Percentiles rank a stretch among this genome's conserved stretches.
phyloP scores from a whole-genome alignment of 2,113 vertebrate species.

The Saimiri boliviensis region DNA sequence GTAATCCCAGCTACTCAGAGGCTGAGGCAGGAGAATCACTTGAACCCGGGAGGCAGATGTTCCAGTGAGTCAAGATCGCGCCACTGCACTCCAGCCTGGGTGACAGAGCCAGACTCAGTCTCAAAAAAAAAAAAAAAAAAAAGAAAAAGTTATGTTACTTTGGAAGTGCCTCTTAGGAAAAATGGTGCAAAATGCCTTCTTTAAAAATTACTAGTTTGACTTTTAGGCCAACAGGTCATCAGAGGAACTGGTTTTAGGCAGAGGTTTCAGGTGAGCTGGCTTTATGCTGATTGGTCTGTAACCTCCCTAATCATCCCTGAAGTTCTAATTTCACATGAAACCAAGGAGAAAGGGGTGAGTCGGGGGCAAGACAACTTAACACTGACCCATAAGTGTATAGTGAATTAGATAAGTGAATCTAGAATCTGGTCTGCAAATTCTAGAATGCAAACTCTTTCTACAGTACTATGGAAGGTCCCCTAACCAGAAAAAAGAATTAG shows the following conservation, averaged over 20 bases:
- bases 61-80: too few species aligned
- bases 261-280: slow-evolving; percentile 20
- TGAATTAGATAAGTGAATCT: not conserved
- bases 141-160: not conserved
- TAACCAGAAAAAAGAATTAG: slow-evolving; percentile 25
- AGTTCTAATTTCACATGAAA: slow-evolving; percentile 52
- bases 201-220: slow-evolving; percentile 68
- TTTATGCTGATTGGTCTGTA: slow-evolving; percentile 22
- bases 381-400: not conserved
- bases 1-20: too few species aligned
- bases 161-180: slow-evolving; percentile 52
- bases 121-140: too few species aligned
- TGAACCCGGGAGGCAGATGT: too few species aligned
- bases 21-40: too few species aligned
- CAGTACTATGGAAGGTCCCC: not conserved
- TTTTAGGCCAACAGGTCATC: slow-evolving; percentile 59
- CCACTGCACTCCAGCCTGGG: too few species aligned
- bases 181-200: slow-evolving; percentile 40
- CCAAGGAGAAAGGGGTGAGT: not conserved
- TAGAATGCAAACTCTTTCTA: not conserved
- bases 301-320: not conserved
- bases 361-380: not conserved
- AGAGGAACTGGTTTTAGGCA: slow-evolving; percentile 33
- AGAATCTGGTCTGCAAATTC: slow-evolving; percentile 6
- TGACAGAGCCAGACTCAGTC: too few species aligned